Percentiles rank a stretch among this genome's conserved stretches.
These are phyloP conservation scores for Phrynocephalus vlangalii DNA, from an alignment of 2,797 vertebrate species.

Conservation along the genomic window DNA sequence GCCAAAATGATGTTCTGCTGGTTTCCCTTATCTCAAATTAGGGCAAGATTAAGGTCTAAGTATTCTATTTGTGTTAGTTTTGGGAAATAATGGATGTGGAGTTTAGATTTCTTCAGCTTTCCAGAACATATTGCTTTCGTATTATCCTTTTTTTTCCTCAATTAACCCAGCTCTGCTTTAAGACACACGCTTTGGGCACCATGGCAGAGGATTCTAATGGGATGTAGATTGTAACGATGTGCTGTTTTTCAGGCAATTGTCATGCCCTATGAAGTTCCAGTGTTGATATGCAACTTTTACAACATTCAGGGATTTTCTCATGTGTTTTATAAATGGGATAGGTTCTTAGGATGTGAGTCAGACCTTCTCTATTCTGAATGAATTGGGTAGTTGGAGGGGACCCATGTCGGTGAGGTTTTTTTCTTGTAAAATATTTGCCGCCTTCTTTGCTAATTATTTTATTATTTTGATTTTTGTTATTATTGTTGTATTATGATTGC, in stretches of 20 bases:
- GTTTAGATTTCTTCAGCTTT: slow-evolving; percentile 40
- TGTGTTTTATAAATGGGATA: background rate
- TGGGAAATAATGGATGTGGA: slow-evolving; percentile 54
- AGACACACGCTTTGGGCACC: background rate
- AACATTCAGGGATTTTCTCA: background rate
- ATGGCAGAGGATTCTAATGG: slow-evolving; percentile 10
- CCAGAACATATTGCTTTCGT: slow-evolving; percentile 35
- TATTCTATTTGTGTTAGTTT: slow-evolving; percentile 51
- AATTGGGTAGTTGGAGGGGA: too few species aligned
- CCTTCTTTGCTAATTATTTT: too few species aligned
- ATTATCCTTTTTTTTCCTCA: slow-evolving; percentile 35
- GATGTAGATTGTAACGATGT: background rate
- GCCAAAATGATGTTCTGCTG: slow-evolving; percentile 51
- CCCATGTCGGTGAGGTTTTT: too few species aligned
- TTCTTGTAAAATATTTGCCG: too few species aligned
- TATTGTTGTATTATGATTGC: too few species aligned
- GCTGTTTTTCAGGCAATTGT: background rate
- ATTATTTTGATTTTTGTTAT: too few species aligned
- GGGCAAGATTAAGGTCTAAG: slow-evolving; percentile 55
- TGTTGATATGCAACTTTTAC: background rate
- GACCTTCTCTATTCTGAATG: background rate
- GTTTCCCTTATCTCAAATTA: slow-evolving; percentile 66
- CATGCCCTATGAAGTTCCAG: background rate
- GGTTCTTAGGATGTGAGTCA: background rate
- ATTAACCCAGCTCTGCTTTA: slow-evolving; percentile 18